These are phyloP conservation scores for Lycorma delicatula DNA, from an alignment of 1,140 invertebrate species.

Conservation along the genomic window DNA sequence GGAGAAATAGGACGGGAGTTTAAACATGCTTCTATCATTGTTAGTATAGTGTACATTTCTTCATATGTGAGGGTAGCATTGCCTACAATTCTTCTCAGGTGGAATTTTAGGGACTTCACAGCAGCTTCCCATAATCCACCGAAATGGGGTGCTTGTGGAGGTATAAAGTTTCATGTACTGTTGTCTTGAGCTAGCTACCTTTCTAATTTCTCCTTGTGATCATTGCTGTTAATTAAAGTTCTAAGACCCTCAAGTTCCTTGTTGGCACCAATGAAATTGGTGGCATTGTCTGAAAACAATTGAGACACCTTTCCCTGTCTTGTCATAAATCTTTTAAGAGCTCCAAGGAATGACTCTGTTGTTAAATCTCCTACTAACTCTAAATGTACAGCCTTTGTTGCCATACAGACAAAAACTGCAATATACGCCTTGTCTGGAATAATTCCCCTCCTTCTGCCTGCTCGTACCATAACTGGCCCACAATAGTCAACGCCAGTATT, in stretches of 20 bases:
- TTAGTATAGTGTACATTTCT: too few relatives aligned
- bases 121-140: constrained; percentile 32
- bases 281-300: constrained; percentile 33
- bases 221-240: background rate
- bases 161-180: constrained; percentile 27
- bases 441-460: constrained; percentile 11
- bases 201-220: background rate
- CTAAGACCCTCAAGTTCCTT: constrained; percentile 16
- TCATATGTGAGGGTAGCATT: too few relatives aligned
- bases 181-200: background rate
- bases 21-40: constrained; percentile 30
- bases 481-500: constrained; percentile 29
- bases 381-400: constrained; percentile 34
- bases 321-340: constrained; percentile 29
- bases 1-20: constrained; percentile 29
- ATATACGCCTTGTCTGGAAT: constrained; percentile 32
- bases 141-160: constrained; percentile 26
- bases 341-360: constrained; percentile 29
- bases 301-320: constrained; percentile 22
- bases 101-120: too few relatives aligned
- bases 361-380: constrained; percentile 33
- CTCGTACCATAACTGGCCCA: constrained; percentile 30
- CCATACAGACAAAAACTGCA: constrained; percentile 34
- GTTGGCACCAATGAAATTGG: constrained; percentile 29
- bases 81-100: too few relatives aligned